Percentiles rank a stretch among this genome's conserved stretches.
These are phyloP conservation scores for Nymphalis polychloros DNA, from an alignment of 2,888 invertebrate genomes.

Conservation along the genomic window DNA sequence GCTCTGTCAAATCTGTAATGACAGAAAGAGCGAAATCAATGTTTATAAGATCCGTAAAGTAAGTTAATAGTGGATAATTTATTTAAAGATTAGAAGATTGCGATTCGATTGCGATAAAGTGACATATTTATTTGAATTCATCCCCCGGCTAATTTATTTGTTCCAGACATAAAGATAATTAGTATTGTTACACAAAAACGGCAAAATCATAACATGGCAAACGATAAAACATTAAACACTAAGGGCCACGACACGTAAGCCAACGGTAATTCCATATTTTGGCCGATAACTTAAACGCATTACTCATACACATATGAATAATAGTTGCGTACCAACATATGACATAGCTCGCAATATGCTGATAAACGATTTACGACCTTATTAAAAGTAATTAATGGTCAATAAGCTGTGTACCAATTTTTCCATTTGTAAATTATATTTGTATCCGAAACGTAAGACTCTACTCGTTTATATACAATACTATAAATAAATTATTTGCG, in stretches of 20 bases:
- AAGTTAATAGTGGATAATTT: too few species aligned
- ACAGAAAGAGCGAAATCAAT: too few species aligned
- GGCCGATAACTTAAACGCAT: conserved; percentile 53
- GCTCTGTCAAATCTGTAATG: too few species aligned
- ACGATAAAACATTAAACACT: conserved; percentile 18
- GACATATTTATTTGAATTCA: too few species aligned
- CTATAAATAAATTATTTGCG: background rate
- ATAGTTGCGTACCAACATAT: conserved; percentile 39
- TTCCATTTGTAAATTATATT: background rate
- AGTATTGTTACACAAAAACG: conserved; percentile 7
- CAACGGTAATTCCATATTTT: conserved; percentile 53
- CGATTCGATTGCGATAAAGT: too few species aligned
- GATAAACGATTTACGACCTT: conserved; percentile 22
- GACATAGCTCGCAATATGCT: conserved; percentile 3
- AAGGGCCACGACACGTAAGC: conserved; percentile 33
- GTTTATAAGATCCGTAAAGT: too few species aligned
- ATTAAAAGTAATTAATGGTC: conserved; percentile 6
- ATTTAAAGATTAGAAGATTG: too few species aligned
- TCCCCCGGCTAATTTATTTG: background rate
- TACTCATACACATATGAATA: conserved; percentile 57
- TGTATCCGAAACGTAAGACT: background rate
- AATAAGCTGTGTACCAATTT: background rate
- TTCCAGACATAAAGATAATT: background rate
- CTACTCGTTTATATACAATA: conserved; percentile 3
- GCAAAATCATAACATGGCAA: conserved; percentile 17